These are phyloP conservation scores for Brachyistius frenatus DNA, from an alignment of 2,113 vertebrate genomes.

Conservation along the genomic window DNA sequence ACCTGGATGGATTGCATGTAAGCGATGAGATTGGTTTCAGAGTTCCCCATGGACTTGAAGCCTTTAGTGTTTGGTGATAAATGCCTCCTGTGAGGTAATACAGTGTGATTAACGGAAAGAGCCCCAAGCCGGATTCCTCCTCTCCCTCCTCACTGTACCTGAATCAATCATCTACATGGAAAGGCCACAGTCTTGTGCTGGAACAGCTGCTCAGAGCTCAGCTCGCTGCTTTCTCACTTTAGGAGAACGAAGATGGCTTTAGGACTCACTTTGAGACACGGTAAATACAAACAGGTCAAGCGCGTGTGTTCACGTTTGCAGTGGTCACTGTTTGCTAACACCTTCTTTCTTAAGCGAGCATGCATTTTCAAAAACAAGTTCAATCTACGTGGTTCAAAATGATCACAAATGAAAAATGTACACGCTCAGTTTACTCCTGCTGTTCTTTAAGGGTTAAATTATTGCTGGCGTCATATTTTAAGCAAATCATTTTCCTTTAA, in stretches of 20 bases:
- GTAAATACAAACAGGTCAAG: conserved; percentile 37
- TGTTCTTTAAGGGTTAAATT: not conserved
- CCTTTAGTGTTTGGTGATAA: conserved; percentile 84
- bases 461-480: not conserved
- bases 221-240: conserved; percentile 33
- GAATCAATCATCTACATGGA: conserved; percentile 83
- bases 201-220: conserved; percentile 65
- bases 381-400: not conserved
- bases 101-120: conserved; percentile 83
- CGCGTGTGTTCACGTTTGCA: not conserved
- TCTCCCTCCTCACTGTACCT: conserved; percentile 72
- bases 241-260: conserved; percentile 42
- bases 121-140: conserved; percentile 74
- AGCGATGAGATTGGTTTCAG: conserved; percentile 79
- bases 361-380: not conserved
- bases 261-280: conserved; percentile 32
- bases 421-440: not conserved
- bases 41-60: conserved; percentile 75
- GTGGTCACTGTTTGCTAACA: not conserved
- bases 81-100: conserved; percentile 83
- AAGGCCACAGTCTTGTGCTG: conserved; percentile 68
- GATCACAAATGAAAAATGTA: not conserved
- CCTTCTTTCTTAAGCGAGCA: not conserved
- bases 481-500: not conserved
- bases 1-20: conserved; percentile 79